Evolutionary conservation across 2,888 invertebrate genomes (phyloP).

Genomic region (Drosophila villosipedis): DNA sequence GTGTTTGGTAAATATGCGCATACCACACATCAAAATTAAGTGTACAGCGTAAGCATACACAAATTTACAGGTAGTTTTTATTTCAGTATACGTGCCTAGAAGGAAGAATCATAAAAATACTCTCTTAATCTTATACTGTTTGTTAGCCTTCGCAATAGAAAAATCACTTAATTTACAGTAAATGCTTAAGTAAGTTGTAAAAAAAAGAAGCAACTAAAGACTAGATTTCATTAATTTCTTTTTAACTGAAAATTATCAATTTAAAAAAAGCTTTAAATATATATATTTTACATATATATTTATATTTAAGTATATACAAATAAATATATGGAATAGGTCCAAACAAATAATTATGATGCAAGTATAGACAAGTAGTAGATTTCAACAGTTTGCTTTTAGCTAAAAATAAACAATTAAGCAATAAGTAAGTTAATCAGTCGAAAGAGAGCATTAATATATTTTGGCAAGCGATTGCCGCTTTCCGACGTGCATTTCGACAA

Average conservation of each 20-base stretch:
- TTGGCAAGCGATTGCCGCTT: neutral
- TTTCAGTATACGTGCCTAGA: neutral
- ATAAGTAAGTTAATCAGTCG: constrained; percentile 3
- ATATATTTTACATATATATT: neutral
- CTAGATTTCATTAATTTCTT: neutral
- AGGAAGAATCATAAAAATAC: neutral
- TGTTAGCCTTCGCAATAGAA: neutral
- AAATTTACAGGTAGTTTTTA: neutral
- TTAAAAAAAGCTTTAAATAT: neutral
- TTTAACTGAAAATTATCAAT: neutral
- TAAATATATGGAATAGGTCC: neutral
- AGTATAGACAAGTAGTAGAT: neutral
- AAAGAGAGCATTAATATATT: constrained; percentile 32
- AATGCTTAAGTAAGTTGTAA: neutral
- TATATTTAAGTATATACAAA: neutral
- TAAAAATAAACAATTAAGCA: neutral
- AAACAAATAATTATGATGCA: neutral
- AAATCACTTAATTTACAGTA: neutral
- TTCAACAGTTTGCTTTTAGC: neutral
- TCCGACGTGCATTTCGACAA: neutral
- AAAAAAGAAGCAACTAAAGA: neutral
- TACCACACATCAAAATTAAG: constrained; percentile 24
- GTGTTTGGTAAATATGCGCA: constrained; percentile 37
- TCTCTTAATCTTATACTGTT: neutral
- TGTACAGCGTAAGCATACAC: neutral